Conservation (phyloP, 2,888 invertebrate genomes). For the Drosophila quasianomalipes region DNA sequence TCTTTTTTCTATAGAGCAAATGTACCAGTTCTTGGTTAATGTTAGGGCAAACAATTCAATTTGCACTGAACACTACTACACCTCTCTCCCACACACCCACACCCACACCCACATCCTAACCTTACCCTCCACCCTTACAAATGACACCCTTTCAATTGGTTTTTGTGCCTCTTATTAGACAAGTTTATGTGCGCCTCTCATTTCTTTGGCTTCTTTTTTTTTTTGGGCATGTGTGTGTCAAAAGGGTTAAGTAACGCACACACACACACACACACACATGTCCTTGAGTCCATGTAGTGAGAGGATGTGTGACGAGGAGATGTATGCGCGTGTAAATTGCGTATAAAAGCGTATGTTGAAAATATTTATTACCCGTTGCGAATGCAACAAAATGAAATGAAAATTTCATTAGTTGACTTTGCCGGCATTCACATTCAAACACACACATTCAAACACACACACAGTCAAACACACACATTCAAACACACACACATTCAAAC, state of each 20-base stretch:
- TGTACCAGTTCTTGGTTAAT: conserved; percentile 1
- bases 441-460: conserved; percentile 26
- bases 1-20: not conserved
- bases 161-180: conserved; percentile 70
- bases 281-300: conserved; percentile 40
- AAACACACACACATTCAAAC: conserved; percentile 20
- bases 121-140: not conserved
- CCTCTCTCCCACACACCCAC: not conserved
- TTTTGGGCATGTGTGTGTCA: conserved; percentile 37
- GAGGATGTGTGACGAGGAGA: conserved; percentile 50
- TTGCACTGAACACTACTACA: conserved; percentile 27
- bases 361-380: conserved; percentile 84
- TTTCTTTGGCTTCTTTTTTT: conserved; percentile 57
- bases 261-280: conserved; percentile 33
- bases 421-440: conserved; percentile 25
- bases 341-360: conserved; percentile 82
- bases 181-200: conserved; percentile 69
- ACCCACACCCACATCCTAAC: not conserved
- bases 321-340: conserved; percentile 82
- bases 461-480: conserved; percentile 26
- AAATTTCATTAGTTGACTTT: conserved; percentile 79
- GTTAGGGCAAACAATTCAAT: conserved; percentile 57
- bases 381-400: conserved; percentile 84
- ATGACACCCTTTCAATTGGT: conserved; percentile 51
- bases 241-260: conserved; percentile 60